A percentile compares a stretch with the other conserved stretches of the same genome.
Conservation (phyloP, 2,797 vertebrate species). For the Oreortyx pictus region DNA sequence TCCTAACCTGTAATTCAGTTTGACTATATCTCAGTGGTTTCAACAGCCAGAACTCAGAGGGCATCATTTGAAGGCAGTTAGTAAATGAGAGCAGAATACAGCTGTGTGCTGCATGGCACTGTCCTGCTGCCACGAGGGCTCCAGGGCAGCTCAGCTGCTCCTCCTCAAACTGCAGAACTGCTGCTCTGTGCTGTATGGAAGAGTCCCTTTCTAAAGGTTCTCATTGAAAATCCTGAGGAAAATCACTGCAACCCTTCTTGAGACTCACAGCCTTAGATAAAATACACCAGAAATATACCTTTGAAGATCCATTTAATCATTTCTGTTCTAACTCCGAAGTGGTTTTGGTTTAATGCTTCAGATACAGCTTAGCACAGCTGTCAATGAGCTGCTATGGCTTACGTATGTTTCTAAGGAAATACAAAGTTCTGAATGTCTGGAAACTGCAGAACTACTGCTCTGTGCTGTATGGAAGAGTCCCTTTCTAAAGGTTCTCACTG, state of each 20-base stretch:
- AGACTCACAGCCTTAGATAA: neutral
- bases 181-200: neutral
- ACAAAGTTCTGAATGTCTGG: neutral
- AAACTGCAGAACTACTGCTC: neutral
- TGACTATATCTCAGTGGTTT: neutral
- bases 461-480: neutral
- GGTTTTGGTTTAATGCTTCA: constrained; percentile 46
- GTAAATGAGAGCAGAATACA: neutral
- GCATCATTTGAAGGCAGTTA: neutral
- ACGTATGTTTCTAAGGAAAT: constrained; percentile 26
- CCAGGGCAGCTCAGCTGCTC: accelerated
- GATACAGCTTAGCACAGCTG: neutral
- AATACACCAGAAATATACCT: neutral
- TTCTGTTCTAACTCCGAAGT: neutral
- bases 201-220: neutral
- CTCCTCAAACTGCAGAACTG: neutral
- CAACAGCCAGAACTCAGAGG: neutral
- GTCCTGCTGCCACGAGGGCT: neutral
- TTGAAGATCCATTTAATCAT: neutral
- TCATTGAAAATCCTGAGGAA: neutral
- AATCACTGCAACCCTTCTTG: neutral
- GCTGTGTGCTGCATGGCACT: neutral
- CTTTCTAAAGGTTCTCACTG: neutral
- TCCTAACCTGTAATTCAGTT: neutral
- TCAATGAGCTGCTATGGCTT: neutral